Conservation (phyloP, 2,113 vertebrate genomes). For the Burhinus oedicnemus region DNA sequence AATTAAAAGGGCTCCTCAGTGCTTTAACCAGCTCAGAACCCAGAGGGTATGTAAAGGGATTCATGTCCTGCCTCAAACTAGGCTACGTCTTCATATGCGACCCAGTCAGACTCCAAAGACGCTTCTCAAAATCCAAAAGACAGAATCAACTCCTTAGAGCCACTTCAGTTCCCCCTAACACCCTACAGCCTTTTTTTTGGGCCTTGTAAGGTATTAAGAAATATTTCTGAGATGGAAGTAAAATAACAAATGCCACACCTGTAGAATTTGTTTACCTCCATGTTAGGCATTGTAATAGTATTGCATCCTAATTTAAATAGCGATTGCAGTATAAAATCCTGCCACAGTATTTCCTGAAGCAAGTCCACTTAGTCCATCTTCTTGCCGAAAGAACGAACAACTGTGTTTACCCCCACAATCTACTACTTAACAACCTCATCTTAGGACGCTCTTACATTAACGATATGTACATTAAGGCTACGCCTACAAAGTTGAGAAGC, state of each 20-base stretch:
- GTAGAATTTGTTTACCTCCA: not conserved
- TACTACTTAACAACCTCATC: not conserved
- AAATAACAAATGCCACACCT: not conserved
- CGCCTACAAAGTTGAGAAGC: not conserved
- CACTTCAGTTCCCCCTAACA: not conserved
- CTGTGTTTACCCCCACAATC: not conserved
- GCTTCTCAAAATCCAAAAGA: not conserved
- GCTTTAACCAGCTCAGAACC: not conserved
- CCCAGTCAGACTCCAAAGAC: not conserved
- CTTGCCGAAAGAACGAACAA: not conserved
- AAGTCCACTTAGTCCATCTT: not conserved
- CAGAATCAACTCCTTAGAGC: not conserved
- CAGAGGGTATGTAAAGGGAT: not conserved
- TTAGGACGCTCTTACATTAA: not conserved
- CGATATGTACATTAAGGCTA: not conserved
- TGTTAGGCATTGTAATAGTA: not conserved
- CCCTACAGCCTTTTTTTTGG: not conserved
- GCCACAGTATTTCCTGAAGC: not conserved
- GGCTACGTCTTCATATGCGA: not conserved
- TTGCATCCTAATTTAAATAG: not conserved
- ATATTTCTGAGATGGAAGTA: not conserved
- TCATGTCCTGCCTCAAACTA: not conserved
- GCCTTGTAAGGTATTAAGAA: not conserved
- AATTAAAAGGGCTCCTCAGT: slow-evolving; percentile 5
- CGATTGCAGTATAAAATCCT: not conserved